Base-by-base conservation (phyloP, 2,797 vertebrate species). In the Thalassophryne amazonica region DNA sequence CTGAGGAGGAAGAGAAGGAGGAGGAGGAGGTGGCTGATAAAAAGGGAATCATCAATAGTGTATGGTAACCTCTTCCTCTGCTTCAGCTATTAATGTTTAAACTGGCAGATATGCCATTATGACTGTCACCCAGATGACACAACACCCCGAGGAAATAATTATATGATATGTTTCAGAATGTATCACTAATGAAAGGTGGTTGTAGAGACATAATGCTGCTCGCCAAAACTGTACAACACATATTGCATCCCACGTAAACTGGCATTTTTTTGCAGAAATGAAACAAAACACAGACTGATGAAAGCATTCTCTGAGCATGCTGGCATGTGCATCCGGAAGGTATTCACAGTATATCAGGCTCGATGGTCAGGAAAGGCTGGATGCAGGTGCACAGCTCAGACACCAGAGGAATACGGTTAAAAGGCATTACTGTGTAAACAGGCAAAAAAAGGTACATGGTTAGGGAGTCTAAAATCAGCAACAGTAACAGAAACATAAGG, bases 11-110 rank as follows among this genome's bases (percentile, higher is more conserved):
- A 41, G 53, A 63, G 76, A n/a, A n/a, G n/a, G 58, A 65, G 27
- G 9, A 49, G 49, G 40, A 60, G 65, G 52, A 60, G 42, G 37
- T 41, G 69, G 53, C 50, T 72, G 66, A 81, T 84, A 73, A 85
- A 83, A 86, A 81, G 71, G 13, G 45, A 75, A 54, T 72, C 71
- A 85, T 90, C 85, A 89, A 90, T 91, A 87, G 56, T 88, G 76
- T 71, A 85, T 83, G 70, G 46, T 48, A 69, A 69, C 66, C 64
- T 56, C 70, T 85, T 80, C 69, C 64, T 71, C 53, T 43, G 71
- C 78, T 64, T 75, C 17, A 1, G 22, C 49, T 68, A 86, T 90
- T 87, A 89, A 88, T 86, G 45, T 85, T 89, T 85, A 87, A 89
- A 85, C 76, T 76, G 60, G 47, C 75, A 78, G 67, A 85, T 78